phyloP scores from a whole-genome alignment of 2,113 vertebrate species.

The Lethenteron camtschaticum region DNA sequence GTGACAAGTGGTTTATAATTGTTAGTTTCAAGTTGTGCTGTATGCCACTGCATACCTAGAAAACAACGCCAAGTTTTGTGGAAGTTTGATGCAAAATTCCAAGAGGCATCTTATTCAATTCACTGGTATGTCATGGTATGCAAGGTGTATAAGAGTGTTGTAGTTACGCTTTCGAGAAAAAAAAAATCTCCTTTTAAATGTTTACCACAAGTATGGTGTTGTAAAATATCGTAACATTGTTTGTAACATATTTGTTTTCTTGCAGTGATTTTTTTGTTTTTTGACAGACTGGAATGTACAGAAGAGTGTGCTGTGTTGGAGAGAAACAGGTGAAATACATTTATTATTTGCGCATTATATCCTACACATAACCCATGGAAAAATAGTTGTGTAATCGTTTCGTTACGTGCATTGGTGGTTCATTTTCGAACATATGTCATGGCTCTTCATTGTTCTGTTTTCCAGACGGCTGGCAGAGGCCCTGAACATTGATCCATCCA shows the following conservation, averaged over 20 bases:
- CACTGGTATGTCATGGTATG: no score
- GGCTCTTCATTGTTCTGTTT: constrained; percentile 5
- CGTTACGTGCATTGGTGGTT: background rate
- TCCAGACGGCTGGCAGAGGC: constrained; percentile 63
- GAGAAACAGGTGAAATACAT: constrained; percentile 46
- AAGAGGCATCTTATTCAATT: no score
- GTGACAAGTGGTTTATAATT: no score
- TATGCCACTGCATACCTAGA: no score
- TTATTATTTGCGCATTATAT: background rate
- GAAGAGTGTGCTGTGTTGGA: constrained; percentile 69
- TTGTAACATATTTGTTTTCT: background rate
- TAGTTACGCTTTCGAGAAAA: no score
- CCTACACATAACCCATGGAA: background rate
- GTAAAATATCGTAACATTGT: background rate
- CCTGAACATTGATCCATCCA: constrained; percentile 53
- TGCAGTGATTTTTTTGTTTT: constrained; percentile 14
- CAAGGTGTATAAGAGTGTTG: no score
- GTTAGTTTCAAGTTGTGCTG: no score
- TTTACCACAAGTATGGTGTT: no score
- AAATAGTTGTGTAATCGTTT: background rate
- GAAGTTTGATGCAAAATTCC: no score
- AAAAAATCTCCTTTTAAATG: no score
- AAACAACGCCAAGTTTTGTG: no score
- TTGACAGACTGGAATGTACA: constrained; percentile 62
- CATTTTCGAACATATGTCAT: background rate